Evolutionary conservation across 2,113 vertebrate species (phyloP).

Genomic region (Esox niger): DNA sequence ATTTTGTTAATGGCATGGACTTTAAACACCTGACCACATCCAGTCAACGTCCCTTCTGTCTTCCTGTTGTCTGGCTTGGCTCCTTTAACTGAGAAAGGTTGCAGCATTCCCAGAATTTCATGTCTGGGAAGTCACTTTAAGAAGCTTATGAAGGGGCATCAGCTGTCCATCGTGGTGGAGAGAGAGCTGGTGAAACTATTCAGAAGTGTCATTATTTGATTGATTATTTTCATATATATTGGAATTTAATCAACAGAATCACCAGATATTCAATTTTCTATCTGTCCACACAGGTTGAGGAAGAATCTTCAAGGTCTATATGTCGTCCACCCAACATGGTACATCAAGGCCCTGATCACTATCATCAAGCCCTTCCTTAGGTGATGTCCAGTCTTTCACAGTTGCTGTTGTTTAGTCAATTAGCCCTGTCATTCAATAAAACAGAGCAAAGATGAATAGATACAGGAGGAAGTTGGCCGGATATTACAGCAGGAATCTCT

Average conservation of each 20-base stretch:
- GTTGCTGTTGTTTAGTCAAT: neutral
- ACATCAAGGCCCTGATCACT: constrained; percentile 75
- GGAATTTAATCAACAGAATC: too few relatives aligned
- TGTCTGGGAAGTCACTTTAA: neutral
- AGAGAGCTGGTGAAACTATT: too few relatives aligned
- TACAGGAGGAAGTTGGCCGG: too few relatives aligned
- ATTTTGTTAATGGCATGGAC: too few relatives aligned
- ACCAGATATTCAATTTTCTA: neutral
- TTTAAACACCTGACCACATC: neutral
- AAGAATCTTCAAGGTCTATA: constrained; percentile 79
- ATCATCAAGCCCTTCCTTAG: constrained; percentile 84
- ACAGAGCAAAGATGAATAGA: too few relatives aligned
- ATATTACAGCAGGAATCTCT: too few relatives aligned
- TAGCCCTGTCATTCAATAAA: too few relatives aligned
- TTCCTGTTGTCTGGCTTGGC: constrained; percentile 14
- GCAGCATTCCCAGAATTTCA: neutral
- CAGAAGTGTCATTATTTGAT: too few relatives aligned
- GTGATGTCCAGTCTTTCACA: constrained; percentile 47
- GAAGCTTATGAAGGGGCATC: neutral
- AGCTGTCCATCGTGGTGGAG: too few relatives aligned
- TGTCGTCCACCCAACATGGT: constrained; percentile 81
- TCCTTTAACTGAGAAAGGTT: neutral
- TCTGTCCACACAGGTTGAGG: constrained; percentile 65
- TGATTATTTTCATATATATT: too few relatives aligned
- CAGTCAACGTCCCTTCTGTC: constrained; percentile 11